phyloP scores from a whole-genome alignment of 2,113 vertebrate genomes.

The Pedionomus torquatus region DNA sequence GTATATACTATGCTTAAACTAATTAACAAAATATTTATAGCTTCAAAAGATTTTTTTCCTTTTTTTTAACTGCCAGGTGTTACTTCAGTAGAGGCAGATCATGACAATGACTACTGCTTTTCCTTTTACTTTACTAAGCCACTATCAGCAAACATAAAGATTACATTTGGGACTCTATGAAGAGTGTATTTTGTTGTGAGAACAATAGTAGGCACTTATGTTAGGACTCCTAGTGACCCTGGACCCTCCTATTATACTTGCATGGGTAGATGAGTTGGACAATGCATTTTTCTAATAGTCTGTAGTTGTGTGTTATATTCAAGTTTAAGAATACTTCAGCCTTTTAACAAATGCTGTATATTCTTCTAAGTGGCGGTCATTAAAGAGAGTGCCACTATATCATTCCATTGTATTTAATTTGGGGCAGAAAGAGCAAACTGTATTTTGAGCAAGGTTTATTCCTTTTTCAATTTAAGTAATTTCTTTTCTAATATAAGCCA shows the following conservation, averaged over 20 bases:
- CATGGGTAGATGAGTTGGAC: neutral
- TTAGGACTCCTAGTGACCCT: neutral
- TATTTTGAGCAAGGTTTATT: slow-evolving; percentile 37
- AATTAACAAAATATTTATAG: neutral
- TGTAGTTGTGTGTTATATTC: neutral
- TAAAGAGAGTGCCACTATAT: slow-evolving; percentile 34
- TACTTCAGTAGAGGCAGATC: neutral
- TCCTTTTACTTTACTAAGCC: neutral
- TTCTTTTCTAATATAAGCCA: slow-evolving; percentile 45
- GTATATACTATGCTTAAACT: neutral
- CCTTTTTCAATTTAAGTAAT: slow-evolving; percentile 57
- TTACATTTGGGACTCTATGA: neutral
- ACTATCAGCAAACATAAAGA: neutral
- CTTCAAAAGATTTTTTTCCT: neutral
- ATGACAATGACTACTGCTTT: neutral
- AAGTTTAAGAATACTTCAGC: slow-evolving; percentile 13
- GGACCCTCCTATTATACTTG: neutral
- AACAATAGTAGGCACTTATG: neutral
- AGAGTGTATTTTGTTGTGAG: neutral
- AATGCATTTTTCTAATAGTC: neutral
- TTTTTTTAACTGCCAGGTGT: neutral
- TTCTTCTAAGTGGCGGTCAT: slow-evolving; percentile 27
- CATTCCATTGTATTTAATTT: slow-evolving; percentile 21
- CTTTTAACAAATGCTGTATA: neutral
- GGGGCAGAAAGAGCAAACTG: slow-evolving; percentile 1